Evolutionary conservation across 2,888 invertebrate genomes (phyloP), one percentile per base, ranked within the genome.

Genomic region (Hecatera dysodea): DNA sequence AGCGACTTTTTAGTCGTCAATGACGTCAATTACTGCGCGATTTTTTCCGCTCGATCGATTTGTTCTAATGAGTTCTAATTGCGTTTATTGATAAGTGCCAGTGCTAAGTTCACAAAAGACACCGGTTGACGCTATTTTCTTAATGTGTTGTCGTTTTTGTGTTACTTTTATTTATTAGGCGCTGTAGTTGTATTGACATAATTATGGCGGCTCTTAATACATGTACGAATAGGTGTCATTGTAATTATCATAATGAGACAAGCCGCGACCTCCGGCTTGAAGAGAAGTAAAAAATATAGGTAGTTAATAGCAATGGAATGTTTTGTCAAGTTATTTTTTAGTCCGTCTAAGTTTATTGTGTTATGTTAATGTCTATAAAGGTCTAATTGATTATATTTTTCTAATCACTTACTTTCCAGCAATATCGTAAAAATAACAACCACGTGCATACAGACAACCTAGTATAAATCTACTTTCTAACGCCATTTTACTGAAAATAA

Each of bases 41-140:
- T 86, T 85, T 85, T 84, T 92, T 92, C 91, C 90, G 90, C 91
- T 89, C 87, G 84, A 93, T 92, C 92, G 91, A 92, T 93, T 92
- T 90, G 91, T 88, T 89, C 88, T 93, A 93, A 94, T 93, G 93
- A 93, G 90, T 72, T 86, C 89, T 94, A 94, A 95, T 94, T 93
- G 92, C 90, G 86, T 91, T 93, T 91, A 94, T 94, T 91, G 93
- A 94, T 93, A 92, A 86, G 72, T 73, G 65, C 72, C 65, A 70
- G 78, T 72, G 66, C 62, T 81, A 80, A 75, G 80, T 69, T 69
- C 77, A 68, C 63, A 71, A 79, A 85, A 75, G 78, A 69, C 68
- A 75, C 75, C 78, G 81, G 81, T 86, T 82, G 83, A 79, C 75
- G 82, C 84, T 81, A 82, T 88, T 87, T 86, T 77, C 85, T 81